Evolutionary conservation across 2,797 vertebrate genomes (phyloP).

Genomic region (Mormyrus proboscirostris): DNA sequence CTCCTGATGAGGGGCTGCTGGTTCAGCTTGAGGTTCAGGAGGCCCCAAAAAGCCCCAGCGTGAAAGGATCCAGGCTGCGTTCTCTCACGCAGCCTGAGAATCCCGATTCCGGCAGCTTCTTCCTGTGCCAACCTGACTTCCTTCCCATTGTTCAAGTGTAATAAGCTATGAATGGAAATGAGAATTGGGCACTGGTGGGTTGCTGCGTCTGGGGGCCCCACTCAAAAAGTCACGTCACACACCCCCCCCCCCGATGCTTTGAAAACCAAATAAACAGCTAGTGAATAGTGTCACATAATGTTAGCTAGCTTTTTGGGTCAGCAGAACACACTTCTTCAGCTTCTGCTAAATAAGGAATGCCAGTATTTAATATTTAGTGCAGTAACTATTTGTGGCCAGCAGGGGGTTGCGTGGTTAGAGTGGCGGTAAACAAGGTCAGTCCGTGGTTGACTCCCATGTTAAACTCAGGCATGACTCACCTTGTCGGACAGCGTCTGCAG

Average conservation of each 20-base stretch:
- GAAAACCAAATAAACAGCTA: background rate
- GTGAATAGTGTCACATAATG: background rate
- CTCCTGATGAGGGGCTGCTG: background rate
- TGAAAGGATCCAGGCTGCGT: background rate
- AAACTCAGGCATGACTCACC: conserved; percentile 60
- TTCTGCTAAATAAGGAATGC: background rate
- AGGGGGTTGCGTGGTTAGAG: background rate
- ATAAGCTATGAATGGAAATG: background rate
- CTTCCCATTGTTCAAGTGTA: background rate
- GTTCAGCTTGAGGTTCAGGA: background rate
- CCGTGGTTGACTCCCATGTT: background rate
- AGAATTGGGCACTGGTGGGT: background rate
- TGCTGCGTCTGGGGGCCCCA: background rate
- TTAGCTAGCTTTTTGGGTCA: background rate
- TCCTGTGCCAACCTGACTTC: background rate
- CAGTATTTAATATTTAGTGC: background rate
- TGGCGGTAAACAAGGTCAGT: background rate
- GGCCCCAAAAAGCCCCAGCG: background rate
- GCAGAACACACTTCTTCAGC: background rate
- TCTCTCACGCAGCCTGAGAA: background rate
- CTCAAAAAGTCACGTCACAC: background rate
- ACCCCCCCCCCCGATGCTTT: background rate
- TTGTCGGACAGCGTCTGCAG: conserved; percentile 93
- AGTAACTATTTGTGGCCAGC: background rate
- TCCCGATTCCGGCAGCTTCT: background rate